phyloP scores from a whole-genome alignment of 2,888 invertebrate species.

The Drosophila neotestacea region DNA sequence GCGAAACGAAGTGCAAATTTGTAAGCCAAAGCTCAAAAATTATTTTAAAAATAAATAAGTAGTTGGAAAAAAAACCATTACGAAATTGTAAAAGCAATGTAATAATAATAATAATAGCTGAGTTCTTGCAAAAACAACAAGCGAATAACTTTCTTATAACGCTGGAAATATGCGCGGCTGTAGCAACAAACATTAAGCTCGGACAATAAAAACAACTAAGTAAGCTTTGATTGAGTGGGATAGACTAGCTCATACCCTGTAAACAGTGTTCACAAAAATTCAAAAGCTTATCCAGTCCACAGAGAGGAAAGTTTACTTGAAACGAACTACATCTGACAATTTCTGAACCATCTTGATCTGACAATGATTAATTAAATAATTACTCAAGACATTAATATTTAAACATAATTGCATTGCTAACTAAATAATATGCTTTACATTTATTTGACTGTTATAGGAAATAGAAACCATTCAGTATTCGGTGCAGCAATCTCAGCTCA shows the following conservation, averaged over 20 bases:
- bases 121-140: constrained; percentile 35
- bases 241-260: constrained; percentile 16
- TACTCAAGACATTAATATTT: too few relatives aligned
- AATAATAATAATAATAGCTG: constrained; percentile 51
- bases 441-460: background rate
- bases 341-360: background rate
- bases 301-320: background rate
- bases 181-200: constrained; percentile 33
- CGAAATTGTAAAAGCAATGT: constrained; percentile 34
- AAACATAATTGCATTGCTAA: background rate
- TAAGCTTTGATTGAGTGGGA: background rate
- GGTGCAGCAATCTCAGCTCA: constrained; percentile 2
- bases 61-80: constrained; percentile 10
- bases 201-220: constrained; percentile 14
- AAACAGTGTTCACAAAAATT: too few relatives aligned
- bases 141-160: constrained; percentile 24
- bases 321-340: too few relatives aligned
- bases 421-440: background rate
- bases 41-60: background rate
- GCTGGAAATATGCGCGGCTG: constrained; percentile 45
- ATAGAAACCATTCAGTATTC: background rate
- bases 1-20: constrained; percentile 12
- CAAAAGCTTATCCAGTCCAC: background rate
- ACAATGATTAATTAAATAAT: background rate
- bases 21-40: constrained; percentile 15